These are phyloP conservation scores for Petrolisthes cinctipes DNA, from an alignment of 2,888 invertebrate genomes.

Conservation along the genomic window DNA sequence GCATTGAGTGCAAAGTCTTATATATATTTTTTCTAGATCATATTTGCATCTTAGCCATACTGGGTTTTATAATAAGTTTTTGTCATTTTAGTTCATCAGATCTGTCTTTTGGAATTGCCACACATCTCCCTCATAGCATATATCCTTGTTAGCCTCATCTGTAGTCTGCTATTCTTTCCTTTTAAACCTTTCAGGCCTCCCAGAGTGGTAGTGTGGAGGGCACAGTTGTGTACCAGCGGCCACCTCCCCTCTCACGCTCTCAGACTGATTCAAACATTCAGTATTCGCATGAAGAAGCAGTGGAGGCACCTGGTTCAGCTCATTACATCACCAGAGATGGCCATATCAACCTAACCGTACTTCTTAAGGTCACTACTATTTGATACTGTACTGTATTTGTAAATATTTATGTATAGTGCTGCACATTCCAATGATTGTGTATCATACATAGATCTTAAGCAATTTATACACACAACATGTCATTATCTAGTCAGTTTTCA, in stretches of 20 bases:
- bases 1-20: not conserved
- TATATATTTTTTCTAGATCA: not conserved
- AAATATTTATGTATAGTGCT: too few species aligned
- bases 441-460: too few species aligned
- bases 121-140: too few species aligned
- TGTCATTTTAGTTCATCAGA: too few species aligned
- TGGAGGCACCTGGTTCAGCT: constrained; percentile 88
- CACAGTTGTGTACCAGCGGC: constrained; percentile 74
- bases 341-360: constrained; percentile 90
- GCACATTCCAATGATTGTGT: too few species aligned
- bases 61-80: too few species aligned
- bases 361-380: constrained; percentile 77
- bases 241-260: constrained; percentile 84
- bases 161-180: not conserved
- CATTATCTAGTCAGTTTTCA: too few species aligned
- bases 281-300: constrained; percentile 86
- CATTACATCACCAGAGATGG: constrained; percentile 96
- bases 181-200: constrained; percentile 77
- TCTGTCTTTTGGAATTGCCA: too few species aligned
- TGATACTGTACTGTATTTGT: too few species aligned
- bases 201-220: constrained; percentile 76
- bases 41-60: not conserved
- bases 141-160: too few species aligned
- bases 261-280: constrained; percentile 94
- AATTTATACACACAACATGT: too few species aligned